These are phyloP conservation scores for Helicoverpa zea DNA, from an alignment of 1,140 invertebrate species.

Conservation along the genomic window DNA sequence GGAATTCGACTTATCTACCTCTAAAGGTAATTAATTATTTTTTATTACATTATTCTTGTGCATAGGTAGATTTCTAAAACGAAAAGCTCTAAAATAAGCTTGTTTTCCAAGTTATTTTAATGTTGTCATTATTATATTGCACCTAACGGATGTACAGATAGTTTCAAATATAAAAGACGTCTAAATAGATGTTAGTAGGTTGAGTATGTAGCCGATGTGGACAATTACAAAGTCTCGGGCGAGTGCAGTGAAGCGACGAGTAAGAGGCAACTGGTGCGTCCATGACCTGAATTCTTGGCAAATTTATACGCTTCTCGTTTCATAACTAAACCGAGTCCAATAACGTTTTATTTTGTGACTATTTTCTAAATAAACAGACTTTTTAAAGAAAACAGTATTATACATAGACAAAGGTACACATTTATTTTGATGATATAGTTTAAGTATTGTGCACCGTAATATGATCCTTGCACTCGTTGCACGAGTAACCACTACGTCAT, in stretches of 20 bases:
- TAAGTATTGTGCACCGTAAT: constrained; percentile 45
- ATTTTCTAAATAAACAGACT: constrained; percentile 36
- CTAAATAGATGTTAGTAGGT: constrained; percentile 46
- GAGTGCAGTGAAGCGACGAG: constrained; percentile 75
- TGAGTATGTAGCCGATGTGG: constrained; percentile 52
- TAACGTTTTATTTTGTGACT: constrained; percentile 55
- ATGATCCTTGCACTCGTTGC: constrained; percentile 53
- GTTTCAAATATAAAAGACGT: constrained; percentile 6
- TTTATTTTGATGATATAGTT: constrained; percentile 34
- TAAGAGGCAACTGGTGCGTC: constrained; percentile 72
- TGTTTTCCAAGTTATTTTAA: neutral
- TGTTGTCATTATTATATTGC: neutral
- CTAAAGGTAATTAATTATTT: constrained; percentile 73
- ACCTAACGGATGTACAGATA: neutral
- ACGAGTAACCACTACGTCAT: constrained; percentile 65
- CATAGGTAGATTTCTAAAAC: neutral
- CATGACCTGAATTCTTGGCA: constrained; percentile 77
- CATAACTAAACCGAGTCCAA: constrained; percentile 63
- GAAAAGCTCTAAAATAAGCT: neutral
- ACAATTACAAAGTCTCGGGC: constrained; percentile 66
- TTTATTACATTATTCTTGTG: neutral
- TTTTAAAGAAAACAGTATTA: neutral
- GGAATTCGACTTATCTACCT: constrained; percentile 89
- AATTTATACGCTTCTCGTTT: constrained; percentile 69
- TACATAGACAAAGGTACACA: neutral